phyloP scores from a whole-genome alignment of 1,140 invertebrate species.

The Acromyrmex echinatior region DNA sequence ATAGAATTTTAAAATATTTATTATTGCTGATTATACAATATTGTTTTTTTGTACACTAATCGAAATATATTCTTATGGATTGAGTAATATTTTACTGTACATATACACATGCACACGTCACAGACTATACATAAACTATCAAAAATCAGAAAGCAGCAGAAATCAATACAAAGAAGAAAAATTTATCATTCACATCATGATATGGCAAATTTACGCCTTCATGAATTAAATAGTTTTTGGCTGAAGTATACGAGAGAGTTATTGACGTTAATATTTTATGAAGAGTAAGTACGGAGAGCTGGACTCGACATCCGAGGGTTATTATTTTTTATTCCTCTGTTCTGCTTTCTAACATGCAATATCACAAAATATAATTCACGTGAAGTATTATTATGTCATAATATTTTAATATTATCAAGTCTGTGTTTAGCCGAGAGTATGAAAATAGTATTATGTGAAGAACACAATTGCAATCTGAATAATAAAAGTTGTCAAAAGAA shows the following conservation, averaged over 20 bases:
- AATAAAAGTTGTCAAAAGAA: conserved; percentile 14
- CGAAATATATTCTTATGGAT: not conserved
- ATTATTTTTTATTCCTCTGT: conserved; percentile 1
- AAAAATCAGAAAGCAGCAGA: not conserved
- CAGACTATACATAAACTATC: not conserved
- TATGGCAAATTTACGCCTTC: not conserved
- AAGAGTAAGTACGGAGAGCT: not conserved
- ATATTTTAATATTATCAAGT: conserved; percentile 21
- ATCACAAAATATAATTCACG: not conserved
- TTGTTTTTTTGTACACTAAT: not conserved
- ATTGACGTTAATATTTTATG: conserved; percentile 22
- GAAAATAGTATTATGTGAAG: not conserved
- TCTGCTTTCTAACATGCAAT: conserved; percentile 7
- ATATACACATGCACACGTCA: not conserved
- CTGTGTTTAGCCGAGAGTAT: not conserved
- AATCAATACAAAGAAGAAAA: conserved; percentile 13
- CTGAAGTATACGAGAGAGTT: not conserved
- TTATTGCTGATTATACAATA: not conserved
- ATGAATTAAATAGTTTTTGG: conserved; percentile 22
- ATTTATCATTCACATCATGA: not conserved
- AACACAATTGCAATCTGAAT: conserved; percentile 16
- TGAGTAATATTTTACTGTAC: not conserved
- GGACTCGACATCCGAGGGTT: not conserved
- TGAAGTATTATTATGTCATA: conserved; percentile 14
- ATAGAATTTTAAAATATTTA: not conserved